phyloP scores from a whole-genome alignment of 92 coral and sea anemone genomes.

The Hydrozoanthus gracilis region DNA sequence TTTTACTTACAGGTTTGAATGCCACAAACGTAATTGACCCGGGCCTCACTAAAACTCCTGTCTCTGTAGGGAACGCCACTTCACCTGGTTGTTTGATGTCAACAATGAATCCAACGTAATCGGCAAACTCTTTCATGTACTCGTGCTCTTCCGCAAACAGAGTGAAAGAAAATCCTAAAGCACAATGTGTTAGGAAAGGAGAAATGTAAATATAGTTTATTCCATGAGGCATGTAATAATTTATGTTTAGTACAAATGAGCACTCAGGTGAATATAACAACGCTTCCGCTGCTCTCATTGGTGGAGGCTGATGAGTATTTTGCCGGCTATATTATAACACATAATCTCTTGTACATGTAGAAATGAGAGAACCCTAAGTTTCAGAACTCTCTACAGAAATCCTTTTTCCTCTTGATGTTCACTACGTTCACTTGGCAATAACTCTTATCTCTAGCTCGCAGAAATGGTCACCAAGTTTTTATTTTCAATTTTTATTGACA shows the following conservation, averaged over 20 bases:
- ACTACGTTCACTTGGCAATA: not conserved
- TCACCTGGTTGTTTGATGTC: constrained; percentile 34
- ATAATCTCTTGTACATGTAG: too few relatives aligned
- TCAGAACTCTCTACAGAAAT: too few relatives aligned
- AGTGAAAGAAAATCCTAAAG: constrained; percentile 17
- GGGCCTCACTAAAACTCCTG: constrained; percentile 9
- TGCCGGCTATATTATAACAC: too few relatives aligned
- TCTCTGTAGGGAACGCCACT: constrained; percentile 28
- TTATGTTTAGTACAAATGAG: too few relatives aligned
- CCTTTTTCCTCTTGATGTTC: not conserved
- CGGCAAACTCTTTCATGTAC: constrained; percentile 14
- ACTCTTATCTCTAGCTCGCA: not conserved
- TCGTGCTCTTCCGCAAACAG: constrained; percentile 30
- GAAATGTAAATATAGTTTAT: not conserved
- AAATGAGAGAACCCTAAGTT: too few relatives aligned
- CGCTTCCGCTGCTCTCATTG: too few relatives aligned
- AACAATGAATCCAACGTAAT: constrained; percentile 18
- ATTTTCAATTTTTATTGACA: not conserved
- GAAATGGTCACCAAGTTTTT: not conserved
- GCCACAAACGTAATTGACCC: constrained; percentile 16
- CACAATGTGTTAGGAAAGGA: too few relatives aligned
- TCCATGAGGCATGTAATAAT: not conserved
- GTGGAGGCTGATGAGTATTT: too few relatives aligned
- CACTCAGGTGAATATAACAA: too few relatives aligned
- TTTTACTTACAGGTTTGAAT: not conserved